A percentile compares a stretch with the other conserved stretches of the same genome.
phyloP scores from a whole-genome alignment of 2,888 invertebrate genomes.

The Acanthopleura granulata region DNA sequence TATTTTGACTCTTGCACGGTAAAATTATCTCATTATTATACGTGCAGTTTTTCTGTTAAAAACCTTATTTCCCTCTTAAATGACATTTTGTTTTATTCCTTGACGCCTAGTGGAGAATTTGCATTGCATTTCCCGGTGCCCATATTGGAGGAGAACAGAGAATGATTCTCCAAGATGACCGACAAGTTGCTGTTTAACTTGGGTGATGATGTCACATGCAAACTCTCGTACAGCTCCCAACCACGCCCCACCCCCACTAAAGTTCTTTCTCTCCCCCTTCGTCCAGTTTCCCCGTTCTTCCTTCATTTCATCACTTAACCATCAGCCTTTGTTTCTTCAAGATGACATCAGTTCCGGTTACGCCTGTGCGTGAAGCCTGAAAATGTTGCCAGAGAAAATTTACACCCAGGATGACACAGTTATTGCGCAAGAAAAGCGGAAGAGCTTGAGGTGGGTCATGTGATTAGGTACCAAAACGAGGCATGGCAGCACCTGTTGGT shows the following conservation, averaged over 20 bases:
- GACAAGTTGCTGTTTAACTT: no score
- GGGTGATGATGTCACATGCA: neutral
- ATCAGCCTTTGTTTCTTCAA: conserved; percentile 1
- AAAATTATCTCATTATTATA: no score
- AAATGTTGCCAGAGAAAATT: neutral
- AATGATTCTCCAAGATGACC: no score
- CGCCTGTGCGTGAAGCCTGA: neutral
- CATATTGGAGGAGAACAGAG: no score
- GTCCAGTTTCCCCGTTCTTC: neutral
- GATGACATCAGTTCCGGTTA: neutral
- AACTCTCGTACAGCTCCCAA: neutral
- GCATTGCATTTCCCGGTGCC: no score
- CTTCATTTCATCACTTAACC: neutral
- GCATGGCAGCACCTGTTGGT: neutral
- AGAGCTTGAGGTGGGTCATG: conserved; percentile 14
- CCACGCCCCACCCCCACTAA: neutral
- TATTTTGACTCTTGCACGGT: no score
- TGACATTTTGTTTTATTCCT: no score
- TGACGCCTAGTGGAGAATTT: no score
- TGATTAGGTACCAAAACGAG: neutral
- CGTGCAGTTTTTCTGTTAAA: no score
- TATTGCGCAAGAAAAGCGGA: conserved; percentile 2
- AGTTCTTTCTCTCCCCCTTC: no score
- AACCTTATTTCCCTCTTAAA: no score
- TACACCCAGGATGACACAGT: conserved; percentile 13